Percentiles rank a stretch among this genome's conserved stretches.
Conservation (phyloP, 2,888 invertebrate genomes). For the Corythucha ciliata region DNA sequence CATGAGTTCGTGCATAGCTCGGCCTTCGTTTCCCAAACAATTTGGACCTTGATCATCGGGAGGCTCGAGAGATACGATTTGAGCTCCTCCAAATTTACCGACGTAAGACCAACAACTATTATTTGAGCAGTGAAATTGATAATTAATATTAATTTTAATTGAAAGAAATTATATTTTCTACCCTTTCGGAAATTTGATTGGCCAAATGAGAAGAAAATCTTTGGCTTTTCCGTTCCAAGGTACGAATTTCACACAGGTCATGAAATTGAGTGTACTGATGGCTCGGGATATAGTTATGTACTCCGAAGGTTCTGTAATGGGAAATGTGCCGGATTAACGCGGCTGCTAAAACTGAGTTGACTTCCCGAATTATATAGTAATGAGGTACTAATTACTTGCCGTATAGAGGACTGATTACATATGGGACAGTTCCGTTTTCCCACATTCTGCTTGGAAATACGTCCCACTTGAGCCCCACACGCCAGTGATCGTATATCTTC, state of each 20-base stretch:
- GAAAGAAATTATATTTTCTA: conserved; percentile 31
- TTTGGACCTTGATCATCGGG: conserved; percentile 53
- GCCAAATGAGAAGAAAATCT: conserved; percentile 57
- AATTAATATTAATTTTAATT: neutral
- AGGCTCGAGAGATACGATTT: conserved; percentile 58
- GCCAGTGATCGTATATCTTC: conserved; percentile 49
- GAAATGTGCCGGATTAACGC: neutral
- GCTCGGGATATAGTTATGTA: conserved; percentile 51
- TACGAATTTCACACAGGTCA: conserved; percentile 55
- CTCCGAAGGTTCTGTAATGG: conserved; percentile 47
- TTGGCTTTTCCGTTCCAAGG: conserved; percentile 55
- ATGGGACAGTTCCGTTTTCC: conserved; percentile 56
- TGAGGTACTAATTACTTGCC: conserved; percentile 41
- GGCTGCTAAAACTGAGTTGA: neutral
- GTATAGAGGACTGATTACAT: conserved; percentile 53
- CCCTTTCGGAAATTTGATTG: conserved; percentile 53
- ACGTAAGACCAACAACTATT: conserved; percentile 65
- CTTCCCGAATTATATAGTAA: neutral
- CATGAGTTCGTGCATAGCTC: conserved; percentile 71
- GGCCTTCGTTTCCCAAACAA: conserved; percentile 57
- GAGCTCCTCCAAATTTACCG: conserved; percentile 62
- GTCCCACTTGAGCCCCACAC: conserved; percentile 55
- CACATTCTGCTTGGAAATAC: conserved; percentile 56
- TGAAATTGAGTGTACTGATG: conserved; percentile 51
- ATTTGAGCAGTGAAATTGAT: conserved; percentile 3